These are phyloP conservation scores for Chrysemys picta DNA, from an alignment of 2,113 vertebrate species.

Conservation along the genomic window DNA sequence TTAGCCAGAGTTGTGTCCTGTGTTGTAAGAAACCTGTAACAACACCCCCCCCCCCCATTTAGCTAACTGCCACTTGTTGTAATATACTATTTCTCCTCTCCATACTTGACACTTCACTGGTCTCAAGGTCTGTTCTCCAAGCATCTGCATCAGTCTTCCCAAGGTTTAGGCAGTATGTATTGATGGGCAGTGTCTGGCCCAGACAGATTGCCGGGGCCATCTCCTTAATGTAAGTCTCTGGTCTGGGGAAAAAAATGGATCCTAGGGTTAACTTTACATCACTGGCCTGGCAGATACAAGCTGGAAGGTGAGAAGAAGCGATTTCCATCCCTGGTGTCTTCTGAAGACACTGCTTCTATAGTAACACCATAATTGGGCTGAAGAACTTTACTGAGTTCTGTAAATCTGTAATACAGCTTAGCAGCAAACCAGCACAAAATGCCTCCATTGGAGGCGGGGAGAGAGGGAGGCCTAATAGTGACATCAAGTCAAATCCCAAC, in stretches of 20 bases:
- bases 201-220: neutral
- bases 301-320: neutral
- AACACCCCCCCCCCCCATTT: neutral
- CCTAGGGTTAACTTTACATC: neutral
- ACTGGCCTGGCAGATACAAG: neutral
- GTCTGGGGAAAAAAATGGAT: neutral
- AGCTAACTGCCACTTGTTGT: neutral
- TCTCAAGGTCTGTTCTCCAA: neutral
- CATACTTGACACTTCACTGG: neutral
- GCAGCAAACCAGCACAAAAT: neutral
- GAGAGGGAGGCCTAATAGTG: neutral
- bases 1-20: neutral
- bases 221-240: neutral
- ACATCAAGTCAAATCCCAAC: neutral
- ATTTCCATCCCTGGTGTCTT: neutral
- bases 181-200: neutral
- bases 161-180: neutral
- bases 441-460: accelerated
- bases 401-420: neutral
- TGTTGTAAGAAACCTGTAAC: neutral
- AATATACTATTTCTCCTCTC: neutral
- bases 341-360: neutral
- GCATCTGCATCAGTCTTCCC: neutral
- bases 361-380: neutral
- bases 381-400: neutral